Percentiles rank a stretch among this genome's conserved stretches.
These are phyloP conservation scores for Calyptomena viridis DNA, from an alignment of 2,113 vertebrate genomes.

Conservation along the genomic window DNA sequence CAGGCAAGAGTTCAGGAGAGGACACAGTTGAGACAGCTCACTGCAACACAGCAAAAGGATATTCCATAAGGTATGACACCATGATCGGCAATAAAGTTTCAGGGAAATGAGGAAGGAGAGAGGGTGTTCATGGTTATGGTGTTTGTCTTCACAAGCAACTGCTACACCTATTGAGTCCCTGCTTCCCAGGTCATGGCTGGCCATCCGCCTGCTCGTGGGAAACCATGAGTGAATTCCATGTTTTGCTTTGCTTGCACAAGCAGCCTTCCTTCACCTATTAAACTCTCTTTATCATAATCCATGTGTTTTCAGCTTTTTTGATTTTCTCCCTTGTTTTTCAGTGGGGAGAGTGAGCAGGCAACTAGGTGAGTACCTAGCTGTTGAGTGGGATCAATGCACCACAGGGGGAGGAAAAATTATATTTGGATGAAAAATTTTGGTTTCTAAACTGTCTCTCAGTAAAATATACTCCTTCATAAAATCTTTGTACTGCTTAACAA, in stretches of 20 bases:
- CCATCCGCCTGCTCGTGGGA: background rate
- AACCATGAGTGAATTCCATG: background rate
- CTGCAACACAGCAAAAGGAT: background rate
- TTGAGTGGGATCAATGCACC: accelerated
- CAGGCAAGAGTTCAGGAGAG: background rate
- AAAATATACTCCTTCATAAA: background rate
- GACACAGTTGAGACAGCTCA: background rate
- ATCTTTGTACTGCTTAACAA: background rate
- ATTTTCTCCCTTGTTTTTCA: background rate
- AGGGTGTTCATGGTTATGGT: background rate
- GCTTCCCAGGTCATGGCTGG: background rate
- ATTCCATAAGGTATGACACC: background rate
- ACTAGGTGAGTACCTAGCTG: background rate
- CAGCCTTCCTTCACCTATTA: background rate
- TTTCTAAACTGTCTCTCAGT: background rate
- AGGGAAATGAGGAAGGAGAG: background rate
- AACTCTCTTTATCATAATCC: background rate
- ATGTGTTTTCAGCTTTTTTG: background rate
- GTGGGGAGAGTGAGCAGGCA: background rate
- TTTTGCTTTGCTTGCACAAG: accelerated
- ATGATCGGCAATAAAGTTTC: background rate
- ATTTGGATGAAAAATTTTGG: background rate
- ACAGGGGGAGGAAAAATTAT: background rate
- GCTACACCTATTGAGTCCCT: background rate
- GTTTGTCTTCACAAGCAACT: background rate